A percentile compares a stretch with the other conserved stretches of the same genome.
Evolutionary conservation across 2,113 vertebrate genomes (phyloP).

Genomic region (Blennius ocellaris): DNA sequence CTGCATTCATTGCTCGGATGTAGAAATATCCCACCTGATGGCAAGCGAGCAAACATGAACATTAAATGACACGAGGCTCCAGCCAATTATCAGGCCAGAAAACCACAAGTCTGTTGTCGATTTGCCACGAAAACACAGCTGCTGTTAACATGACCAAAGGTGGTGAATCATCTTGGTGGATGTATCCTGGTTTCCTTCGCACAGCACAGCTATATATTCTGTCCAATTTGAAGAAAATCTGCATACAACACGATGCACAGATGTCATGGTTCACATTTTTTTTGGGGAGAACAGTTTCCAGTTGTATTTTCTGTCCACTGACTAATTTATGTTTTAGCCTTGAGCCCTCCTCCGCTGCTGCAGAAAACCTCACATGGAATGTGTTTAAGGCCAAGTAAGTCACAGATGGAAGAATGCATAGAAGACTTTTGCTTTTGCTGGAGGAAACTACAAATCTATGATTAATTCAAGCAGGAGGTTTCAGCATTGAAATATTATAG

Average conservation of each 20-base stretch:
- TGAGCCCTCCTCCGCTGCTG: neutral
- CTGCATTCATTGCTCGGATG: no score
- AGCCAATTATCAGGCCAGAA: neutral
- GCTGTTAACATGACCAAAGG: neutral
- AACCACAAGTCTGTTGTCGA: neutral
- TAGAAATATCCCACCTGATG: no score
- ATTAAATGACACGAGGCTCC: no score
- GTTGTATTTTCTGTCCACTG: conserved; percentile 15
- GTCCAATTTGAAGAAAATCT: conserved; percentile 5
- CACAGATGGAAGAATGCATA: conserved; percentile 32
- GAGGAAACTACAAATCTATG: conserved; percentile 30
- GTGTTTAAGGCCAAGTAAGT: conserved; percentile 22
- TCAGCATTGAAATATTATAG: conserved; percentile 12
- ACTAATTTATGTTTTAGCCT: conserved; percentile 28
- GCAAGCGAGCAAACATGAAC: no score
- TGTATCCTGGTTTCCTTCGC: neutral
- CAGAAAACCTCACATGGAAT: conserved; percentile 21
- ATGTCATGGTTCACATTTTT: conserved; percentile 7
- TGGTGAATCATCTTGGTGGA: neutral
- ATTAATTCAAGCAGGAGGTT: conserved; percentile 30
- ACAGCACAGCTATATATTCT: neutral
- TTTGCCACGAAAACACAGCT: neutral
- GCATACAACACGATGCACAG: neutral
- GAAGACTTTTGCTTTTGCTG: conserved; percentile 14
- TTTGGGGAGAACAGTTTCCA: conserved; percentile 17